A percentile compares a stretch with the other conserved stretches of the same genome.
Conservation (phyloP, 2,113 vertebrate genomes). For the Desmodus rotundus region DNA sequence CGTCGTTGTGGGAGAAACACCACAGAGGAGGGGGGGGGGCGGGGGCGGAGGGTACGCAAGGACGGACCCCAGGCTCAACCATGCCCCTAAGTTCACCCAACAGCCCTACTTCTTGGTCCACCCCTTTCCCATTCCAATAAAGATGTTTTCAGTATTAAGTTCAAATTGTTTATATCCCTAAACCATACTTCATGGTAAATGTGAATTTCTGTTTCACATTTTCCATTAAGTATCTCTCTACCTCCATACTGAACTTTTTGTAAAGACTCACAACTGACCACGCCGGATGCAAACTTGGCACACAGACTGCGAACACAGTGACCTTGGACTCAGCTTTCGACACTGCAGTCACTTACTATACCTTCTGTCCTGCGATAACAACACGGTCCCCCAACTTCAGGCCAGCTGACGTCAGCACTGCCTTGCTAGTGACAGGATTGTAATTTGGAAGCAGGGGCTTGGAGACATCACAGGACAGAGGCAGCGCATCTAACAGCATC, state of each 20-base stretch:
- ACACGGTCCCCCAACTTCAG: slow-evolving; percentile 92
- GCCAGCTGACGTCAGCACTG: slow-evolving; percentile 86
- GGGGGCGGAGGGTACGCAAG: not conserved
- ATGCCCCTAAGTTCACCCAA: not conserved
- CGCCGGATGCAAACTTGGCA: not conserved
- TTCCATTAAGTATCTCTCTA: not conserved
- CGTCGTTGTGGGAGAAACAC: not conserved
- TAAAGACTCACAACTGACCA: not conserved
- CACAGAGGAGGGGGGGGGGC: fast-evolving
- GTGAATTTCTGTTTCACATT: not conserved
- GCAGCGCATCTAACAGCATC: slow-evolving; percentile 86
- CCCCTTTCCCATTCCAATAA: not conserved
- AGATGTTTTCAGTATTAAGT: not conserved
- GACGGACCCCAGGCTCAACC: not conserved
- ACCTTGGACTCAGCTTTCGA: not conserved
- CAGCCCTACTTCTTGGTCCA: too few relatives aligned
- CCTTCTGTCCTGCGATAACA: slow-evolving; percentile 97
- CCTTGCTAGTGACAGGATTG: slow-evolving; percentile 79
- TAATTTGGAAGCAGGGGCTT: slow-evolving; percentile 75
- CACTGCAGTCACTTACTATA: slow-evolving; percentile 54
- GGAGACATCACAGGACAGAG: slow-evolving; percentile 81
- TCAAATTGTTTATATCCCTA: not conserved
- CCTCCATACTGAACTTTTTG: not conserved
- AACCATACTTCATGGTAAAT: not conserved
- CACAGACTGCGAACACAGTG: not conserved